A percentile compares a stretch with the other conserved stretches of the same genome.
These are phyloP conservation scores for Melanerpes aurifrons DNA, from an alignment of 2,113 vertebrate species.

Conservation along the genomic window DNA sequence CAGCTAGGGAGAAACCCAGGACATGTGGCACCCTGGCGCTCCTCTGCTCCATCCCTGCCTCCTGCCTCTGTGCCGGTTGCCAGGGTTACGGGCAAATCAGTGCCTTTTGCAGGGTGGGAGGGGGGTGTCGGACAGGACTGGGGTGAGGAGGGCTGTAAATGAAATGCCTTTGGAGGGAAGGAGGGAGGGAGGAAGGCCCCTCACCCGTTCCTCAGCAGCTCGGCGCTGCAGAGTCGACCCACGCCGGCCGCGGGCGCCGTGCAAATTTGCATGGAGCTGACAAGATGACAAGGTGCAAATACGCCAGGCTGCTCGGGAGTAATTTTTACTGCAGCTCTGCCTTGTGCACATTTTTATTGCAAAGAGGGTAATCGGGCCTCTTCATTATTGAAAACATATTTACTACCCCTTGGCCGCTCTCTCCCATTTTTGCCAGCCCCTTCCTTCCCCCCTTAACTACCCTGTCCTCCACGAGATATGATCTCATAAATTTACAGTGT, in stretches of 20 bases:
- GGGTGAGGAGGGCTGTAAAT: background rate
- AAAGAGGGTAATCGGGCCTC: slow-evolving; percentile 70
- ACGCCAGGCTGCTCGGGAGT: slow-evolving; percentile 37
- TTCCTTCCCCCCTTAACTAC: slow-evolving; percentile 67
- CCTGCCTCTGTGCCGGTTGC: background rate
- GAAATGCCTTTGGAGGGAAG: background rate
- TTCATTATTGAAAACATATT: slow-evolving; percentile 75
- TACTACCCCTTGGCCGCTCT: slow-evolving; percentile 62
- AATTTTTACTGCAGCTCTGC: slow-evolving; percentile 66
- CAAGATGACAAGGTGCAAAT: slow-evolving; percentile 67
- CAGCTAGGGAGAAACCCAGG: background rate
- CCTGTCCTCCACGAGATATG: slow-evolving; percentile 69
- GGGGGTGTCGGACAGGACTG: background rate
- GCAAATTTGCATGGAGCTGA: slow-evolving; percentile 56
- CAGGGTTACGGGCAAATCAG: slow-evolving; percentile 10
- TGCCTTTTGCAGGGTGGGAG: background rate
- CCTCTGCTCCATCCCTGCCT: background rate
- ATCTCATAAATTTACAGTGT: slow-evolving; percentile 73
- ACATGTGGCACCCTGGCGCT: background rate
- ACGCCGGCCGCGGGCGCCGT: background rate
- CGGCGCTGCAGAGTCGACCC: background rate
- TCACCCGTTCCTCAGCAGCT: background rate
- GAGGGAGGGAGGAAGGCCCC: background rate
- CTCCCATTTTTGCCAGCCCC: slow-evolving; percentile 67
- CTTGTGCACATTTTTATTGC: slow-evolving; percentile 68